Conservation (phyloP, 2,888 invertebrate species). For the Pristionchus maxplancki region DNA sequence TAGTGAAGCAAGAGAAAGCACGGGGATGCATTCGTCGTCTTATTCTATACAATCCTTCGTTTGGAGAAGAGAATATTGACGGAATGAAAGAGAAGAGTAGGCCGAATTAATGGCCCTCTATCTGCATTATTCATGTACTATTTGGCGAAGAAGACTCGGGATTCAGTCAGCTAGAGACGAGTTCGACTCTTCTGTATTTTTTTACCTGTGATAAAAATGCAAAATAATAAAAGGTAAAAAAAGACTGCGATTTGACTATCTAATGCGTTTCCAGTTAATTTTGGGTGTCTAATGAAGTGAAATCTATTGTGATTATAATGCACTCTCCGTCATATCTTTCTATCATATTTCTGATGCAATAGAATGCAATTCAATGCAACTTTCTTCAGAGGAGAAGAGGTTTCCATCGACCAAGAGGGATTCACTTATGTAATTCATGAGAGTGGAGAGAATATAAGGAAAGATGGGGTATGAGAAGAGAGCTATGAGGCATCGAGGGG, state of each 20-base stretch:
- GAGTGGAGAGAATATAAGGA: background rate
- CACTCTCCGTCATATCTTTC: too few species aligned
- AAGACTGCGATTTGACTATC: too few species aligned
- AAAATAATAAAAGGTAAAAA: too few species aligned
- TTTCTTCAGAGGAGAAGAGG: too few species aligned
- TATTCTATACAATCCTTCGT: background rate
- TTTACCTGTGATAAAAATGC: background rate
- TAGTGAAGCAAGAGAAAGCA: background rate
- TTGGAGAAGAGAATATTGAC: background rate
- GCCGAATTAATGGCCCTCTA: background rate
- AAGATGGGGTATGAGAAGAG: background rate
- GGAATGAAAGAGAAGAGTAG: background rate
- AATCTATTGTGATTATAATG: too few species aligned
- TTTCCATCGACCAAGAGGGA: background rate
- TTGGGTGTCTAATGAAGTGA: too few species aligned
- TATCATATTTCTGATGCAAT: too few species aligned
- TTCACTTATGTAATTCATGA: background rate
- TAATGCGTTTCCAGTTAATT: too few species aligned
- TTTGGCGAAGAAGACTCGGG: background rate
- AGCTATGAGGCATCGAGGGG: background rate
- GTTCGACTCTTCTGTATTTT: background rate
- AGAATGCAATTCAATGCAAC: background rate
- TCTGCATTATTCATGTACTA: conserved; percentile 22
- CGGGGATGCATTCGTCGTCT: background rate
- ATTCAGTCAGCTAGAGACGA: background rate